phyloP scores from a whole-genome alignment of 2,888 invertebrate species.

The Lepidochitona cinerea region DNA sequence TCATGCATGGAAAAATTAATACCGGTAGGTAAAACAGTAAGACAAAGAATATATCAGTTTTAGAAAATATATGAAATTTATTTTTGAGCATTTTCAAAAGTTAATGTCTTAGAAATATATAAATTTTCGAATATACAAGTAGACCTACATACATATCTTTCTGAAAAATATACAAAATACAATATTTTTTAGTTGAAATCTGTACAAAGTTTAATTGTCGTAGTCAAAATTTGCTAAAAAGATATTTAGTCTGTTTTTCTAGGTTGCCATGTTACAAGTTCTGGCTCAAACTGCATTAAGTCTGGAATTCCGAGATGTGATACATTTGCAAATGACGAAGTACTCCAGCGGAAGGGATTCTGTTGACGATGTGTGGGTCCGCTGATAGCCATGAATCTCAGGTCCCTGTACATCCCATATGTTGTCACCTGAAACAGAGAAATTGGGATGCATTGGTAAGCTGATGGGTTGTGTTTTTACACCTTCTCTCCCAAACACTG shows the following conservation, averaged over 20 bases:
- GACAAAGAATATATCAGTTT: no score
- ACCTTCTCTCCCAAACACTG: no score
- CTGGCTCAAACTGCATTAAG: conserved; percentile 79
- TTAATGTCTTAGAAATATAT: no score
- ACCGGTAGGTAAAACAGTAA: no score
- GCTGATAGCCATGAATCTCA: conserved; percentile 76
- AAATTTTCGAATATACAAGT: no score
- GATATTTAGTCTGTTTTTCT: background rate
- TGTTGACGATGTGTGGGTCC: conserved; percentile 77
- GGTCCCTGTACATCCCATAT: conserved; percentile 31
- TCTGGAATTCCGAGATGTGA: conserved; percentile 84
- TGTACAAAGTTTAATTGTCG: background rate
- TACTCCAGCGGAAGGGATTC: conserved; percentile 85
- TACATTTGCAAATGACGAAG: conserved; percentile 76
- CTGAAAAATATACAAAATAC: background rate
- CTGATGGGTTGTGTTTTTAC: no score
- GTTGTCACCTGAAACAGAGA: conserved; percentile 9
- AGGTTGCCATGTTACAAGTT: background rate
- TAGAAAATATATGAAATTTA: no score
- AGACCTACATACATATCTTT: background rate
- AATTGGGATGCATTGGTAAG: no score
- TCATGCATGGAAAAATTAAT: no score
- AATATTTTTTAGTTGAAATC: background rate
- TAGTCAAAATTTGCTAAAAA: no score
- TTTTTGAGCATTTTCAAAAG: no score